Evolutionary conservation across 2,797 vertebrate genomes (phyloP), one percentile per base, ranked within the genome.

Genomic region (Cossypha polioptera): DNA sequence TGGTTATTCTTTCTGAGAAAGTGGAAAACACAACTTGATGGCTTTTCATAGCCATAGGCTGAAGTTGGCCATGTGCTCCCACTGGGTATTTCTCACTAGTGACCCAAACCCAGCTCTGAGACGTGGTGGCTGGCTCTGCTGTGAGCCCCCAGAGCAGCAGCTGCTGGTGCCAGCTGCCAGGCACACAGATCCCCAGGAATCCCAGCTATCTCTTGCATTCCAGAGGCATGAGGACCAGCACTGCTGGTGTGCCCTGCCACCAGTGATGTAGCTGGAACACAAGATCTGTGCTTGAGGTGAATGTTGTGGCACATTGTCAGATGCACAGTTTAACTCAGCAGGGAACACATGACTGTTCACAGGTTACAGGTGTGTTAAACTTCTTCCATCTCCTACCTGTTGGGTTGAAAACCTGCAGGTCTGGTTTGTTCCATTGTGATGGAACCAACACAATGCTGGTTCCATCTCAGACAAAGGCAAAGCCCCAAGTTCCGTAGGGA

Each of bases 251-350:
- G 0, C 57, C 29, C 25, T 11, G 12, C 28, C 73, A 15, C 31
- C 51, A n/a, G 21, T 0, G 0, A 33, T 47, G 66, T 26, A 63
- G 68, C 53, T 17, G 21, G 66, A 77, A 53, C 3, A 16, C 24
- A 25, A 36, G 31, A 9, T 16, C 40, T 9, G 36, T 8, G 4
- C 19, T 28, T 8, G 59, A 36, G 58, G 38, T 0, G 0, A 57
- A 17, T 35, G 47, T 31, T 40, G 68, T 2, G 36, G 48, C 48
- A 19, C 9, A 2, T 31, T 58, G 31, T 22, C n/a, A 35, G 38
- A 11, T 16, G 40, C 24, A 19, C 11, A 5, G 18, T 25, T 48
- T 72, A 58, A 53, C 7, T 21, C 29, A 69, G 53, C 17, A 4
- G 36, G 42, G 36, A 43, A 5, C 1, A 16, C 15, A 5, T 40